phyloP scores from a whole-genome alignment of 2,113 vertebrate species.

The Rhipidura dahli region DNA sequence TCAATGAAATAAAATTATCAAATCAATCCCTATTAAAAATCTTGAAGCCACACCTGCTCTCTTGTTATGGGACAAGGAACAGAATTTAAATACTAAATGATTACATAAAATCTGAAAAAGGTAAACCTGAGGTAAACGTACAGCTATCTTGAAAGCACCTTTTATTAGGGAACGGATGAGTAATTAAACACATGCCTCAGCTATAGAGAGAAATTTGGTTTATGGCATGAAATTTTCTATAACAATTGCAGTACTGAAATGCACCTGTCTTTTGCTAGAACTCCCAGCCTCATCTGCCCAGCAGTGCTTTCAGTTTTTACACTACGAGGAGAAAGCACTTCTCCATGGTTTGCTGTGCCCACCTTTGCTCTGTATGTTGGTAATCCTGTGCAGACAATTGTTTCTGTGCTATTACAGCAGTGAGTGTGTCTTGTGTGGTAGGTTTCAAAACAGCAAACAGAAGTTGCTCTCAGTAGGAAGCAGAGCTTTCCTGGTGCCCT shows the following conservation, averaged over 20 bases:
- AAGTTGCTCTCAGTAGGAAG: fast-evolving
- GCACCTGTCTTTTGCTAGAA: neutral
- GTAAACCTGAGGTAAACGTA: neutral
- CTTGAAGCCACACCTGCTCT: neutral
- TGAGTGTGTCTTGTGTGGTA: neutral
- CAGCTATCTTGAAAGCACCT: neutral
- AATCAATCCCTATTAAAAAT: neutral
- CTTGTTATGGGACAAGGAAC: neutral
- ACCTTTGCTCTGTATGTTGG: fast-evolving
- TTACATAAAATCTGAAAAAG: neutral
- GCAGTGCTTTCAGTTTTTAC: neutral
- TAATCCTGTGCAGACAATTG: neutral
- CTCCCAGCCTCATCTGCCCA: neutral
- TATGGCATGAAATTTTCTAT: neutral
- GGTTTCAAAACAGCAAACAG: neutral
- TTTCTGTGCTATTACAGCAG: fast-evolving
- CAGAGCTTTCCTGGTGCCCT: neutral
- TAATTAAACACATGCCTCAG: neutral
- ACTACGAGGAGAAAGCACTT: neutral
- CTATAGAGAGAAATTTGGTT: neutral
- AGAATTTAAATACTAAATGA: neutral
- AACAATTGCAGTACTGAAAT: neutral
- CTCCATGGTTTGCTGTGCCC: neutral
- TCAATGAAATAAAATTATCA: neutral
- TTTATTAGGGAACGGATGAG: neutral